Evolutionary conservation across 2,888 invertebrate genomes (phyloP), one percentile per base, ranked within the genome.

Genomic region (Argyra leucocephala): DNA sequence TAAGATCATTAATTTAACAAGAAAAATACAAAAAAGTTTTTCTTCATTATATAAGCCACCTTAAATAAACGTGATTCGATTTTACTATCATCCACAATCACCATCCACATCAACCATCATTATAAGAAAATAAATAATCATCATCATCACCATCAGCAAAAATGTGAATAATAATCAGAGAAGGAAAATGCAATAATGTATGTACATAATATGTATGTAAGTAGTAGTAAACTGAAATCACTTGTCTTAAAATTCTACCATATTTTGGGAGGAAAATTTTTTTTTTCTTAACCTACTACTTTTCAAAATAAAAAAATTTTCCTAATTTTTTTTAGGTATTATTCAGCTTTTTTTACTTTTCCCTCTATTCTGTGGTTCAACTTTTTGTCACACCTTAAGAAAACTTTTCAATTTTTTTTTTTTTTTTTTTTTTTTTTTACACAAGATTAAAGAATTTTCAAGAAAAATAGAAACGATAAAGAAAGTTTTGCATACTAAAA

Each of bases 391-490:
- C 48, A 48, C 48, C 48, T 48, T 48, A 48, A 18, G 18, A 48
- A 48, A 48, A 48, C 48, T 48, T 48, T 48, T n/a, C n/a, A n/a
- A n/a, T n/a, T n/a, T n/a, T n/a, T n/a, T n/a, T n/a, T n/a, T n/a
- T n/a, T n/a, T n/a, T n/a, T n/a, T n/a, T n/a, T n/a, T n/a, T n/a
- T n/a, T n/a, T n/a, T n/a, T n/a, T n/a, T n/a, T 12, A 48, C 48
- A 48, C 48, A 48, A 48, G 48, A 48, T 48, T 48, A 48, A 48
- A 48, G 48, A 48, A 48, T 48, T 48, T 48, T 48, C n/a, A 48
- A 31, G 31, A 31, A 31, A 31, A 31, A 31, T 31, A 31, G 31
- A 31, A 31, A 31, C 5, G 10, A 31, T 31, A 7, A 48, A 48
- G 48, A 48, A 48, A 48, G 18, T 48, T 48, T 48, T 48, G 48